Base-by-base conservation (phyloP, 2,113 vertebrate genomes). In the Haemorhous mexicanus region DNA sequence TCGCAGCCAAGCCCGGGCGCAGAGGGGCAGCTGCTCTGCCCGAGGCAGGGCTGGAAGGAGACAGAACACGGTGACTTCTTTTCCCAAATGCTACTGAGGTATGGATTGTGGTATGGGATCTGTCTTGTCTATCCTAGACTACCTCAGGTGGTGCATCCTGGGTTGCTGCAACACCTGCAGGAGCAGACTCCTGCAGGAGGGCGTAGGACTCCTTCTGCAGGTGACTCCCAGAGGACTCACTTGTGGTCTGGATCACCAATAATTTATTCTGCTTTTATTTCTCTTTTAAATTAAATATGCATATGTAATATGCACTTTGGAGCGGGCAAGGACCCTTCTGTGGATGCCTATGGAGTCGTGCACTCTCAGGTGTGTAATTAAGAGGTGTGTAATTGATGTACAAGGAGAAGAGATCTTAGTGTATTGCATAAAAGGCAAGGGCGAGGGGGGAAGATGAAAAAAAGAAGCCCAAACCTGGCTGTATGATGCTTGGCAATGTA, bases 341-440 rank as follows among this genome's bases (percentile, higher is more conserved):
- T 3, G 93, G 77, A 83, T 91, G 75, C 62, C 85, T 91, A 49
- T 63, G 87, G 81, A 94, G 85, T 84, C 0, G 19, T 87, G 86
- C 74, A 96, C 84, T 91, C 94, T 96, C 97, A 86, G 91, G 90
- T 94, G 90, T 90, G 90, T 93, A 93, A 96, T 96, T 95, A 92
- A 96, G 90, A 80, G 37, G 66, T 58, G 83, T 84, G 90, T 95
- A 97, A 97, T 94, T 95, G 88, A 89, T 88, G 80, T 73, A 80
- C 53, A 86, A 93, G 90, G 77, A 88, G 87, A 93, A 88, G 61
- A 69, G 39, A 92, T 85, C 46, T 88, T 73, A 46, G 37, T 20
- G 46, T 52, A 63, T 52, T 63, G 53, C 52, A 62, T 75, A 69
- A 53, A 62, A 61, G 17, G n/a, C 37, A 67, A 55, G 46, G 16